Evolutionary conservation across 1,140 invertebrate species (phyloP).

Genomic region (Pentalonia nigronervosa): DNA sequence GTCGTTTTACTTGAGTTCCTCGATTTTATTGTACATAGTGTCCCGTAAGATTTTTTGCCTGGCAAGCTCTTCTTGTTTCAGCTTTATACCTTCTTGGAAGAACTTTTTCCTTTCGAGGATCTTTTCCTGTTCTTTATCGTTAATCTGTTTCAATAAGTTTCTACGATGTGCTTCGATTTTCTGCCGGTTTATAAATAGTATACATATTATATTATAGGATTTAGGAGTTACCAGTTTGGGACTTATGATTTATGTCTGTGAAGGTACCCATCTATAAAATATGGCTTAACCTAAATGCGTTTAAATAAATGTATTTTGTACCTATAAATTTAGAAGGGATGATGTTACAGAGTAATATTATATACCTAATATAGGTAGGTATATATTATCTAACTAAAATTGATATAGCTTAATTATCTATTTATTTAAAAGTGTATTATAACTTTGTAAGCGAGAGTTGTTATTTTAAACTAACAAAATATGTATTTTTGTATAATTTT

Average conservation of each 20-base stretch:
- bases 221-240: too few species aligned
- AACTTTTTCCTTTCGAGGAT: slow-evolving; percentile 69
- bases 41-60: slow-evolving; percentile 68
- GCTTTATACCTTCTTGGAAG: slow-evolving; percentile 71
- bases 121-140: slow-evolving; percentile 72
- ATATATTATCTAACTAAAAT: background rate
- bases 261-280: background rate
- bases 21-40: slow-evolving; percentile 70
- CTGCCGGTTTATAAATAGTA: slow-evolving; percentile 40
- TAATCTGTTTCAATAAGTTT: slow-evolving; percentile 70
- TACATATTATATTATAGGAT: too few species aligned
- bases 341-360: too few species aligned
- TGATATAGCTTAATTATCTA: background rate
- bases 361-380: too few species aligned
- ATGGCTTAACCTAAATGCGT: too few species aligned
- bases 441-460: background rate
- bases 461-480: background rate
- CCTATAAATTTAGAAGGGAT: too few species aligned
- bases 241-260: too few species aligned
- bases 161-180: slow-evolving; percentile 60
- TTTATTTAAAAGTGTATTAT: background rate
- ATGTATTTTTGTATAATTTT: background rate
- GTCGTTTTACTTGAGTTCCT: slow-evolving; percentile 65
- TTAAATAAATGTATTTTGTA: background rate
- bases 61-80: slow-evolving; percentile 69